phyloP scores from a whole-genome alignment of 2,888 invertebrate genomes.

The Galeruca laticollis region DNA sequence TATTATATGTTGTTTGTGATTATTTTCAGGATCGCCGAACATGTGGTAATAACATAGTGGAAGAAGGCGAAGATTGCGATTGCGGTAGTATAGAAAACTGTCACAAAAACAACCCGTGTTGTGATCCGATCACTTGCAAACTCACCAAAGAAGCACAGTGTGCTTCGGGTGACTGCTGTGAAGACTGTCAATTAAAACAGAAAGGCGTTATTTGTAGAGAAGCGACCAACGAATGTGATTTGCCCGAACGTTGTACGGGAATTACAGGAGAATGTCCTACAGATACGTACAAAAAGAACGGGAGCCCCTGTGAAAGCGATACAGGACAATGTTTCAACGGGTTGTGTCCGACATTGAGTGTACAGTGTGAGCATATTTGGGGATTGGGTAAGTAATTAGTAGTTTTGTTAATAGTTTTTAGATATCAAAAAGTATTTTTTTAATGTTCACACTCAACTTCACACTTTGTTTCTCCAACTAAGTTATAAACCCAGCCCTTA shows the following conservation, averaged over 20 bases:
- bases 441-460: too few relatives aligned
- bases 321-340: constrained; percentile 93
- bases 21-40: constrained; percentile 67
- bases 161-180: constrained; percentile 92
- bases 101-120: constrained; percentile 90
- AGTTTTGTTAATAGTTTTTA: not conserved
- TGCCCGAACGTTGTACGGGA: constrained; percentile 95
- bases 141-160: constrained; percentile 95
- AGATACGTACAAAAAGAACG: constrained; percentile 94
- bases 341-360: constrained; percentile 86
- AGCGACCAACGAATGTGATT: constrained; percentile 92
- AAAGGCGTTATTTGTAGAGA: constrained; percentile 87
- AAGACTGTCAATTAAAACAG: constrained; percentile 82
- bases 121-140: constrained; percentile 97
- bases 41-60: constrained; percentile 95
- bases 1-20: too few relatives aligned
- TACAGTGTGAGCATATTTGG: constrained; percentile 95
- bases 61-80: constrained; percentile 97
- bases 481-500: too few relatives aligned
- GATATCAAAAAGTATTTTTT: too few relatives aligned
- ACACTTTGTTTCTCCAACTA: too few relatives aligned
- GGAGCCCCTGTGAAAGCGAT: constrained; percentile 81
- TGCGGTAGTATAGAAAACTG: constrained; percentile 95
- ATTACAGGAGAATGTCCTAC: constrained; percentile 88
- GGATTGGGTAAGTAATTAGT: constrained; percentile 72